phyloP scores from a whole-genome alignment of 1,140 invertebrate genomes.

The Drosophila arizonae region DNA sequence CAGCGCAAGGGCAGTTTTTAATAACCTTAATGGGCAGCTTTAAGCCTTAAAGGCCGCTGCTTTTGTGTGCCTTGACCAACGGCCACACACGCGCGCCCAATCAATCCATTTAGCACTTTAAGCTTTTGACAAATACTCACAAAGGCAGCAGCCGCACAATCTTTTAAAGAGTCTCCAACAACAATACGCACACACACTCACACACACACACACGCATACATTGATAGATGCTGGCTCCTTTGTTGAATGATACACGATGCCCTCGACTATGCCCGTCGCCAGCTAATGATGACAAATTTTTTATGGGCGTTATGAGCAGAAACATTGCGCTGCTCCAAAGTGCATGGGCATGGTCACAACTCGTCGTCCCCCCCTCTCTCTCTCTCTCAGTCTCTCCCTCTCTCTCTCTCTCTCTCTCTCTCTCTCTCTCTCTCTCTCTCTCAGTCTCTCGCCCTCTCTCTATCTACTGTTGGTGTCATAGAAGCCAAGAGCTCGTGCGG shows the following conservation, averaged over 20 bases:
- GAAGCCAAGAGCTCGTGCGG: constrained; percentile 8
- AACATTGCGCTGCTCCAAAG: constrained; percentile 61
- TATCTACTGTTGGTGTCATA: not conserved
- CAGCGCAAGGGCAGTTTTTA: constrained; percentile 54
- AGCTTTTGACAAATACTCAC: constrained; percentile 69
- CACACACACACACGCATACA: constrained; percentile 33
- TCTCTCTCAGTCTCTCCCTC: not conserved
- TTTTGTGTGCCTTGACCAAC: constrained; percentile 38
- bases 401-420: not conserved
- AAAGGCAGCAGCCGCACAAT: constrained; percentile 51
- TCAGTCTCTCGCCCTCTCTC: not conserved
- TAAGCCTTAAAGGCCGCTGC: constrained; percentile 67
- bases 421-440: not conserved
- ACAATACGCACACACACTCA: constrained; percentile 2
- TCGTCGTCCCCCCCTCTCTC: not conserved
- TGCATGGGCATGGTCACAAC: constrained; percentile 54
- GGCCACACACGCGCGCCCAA: constrained; percentile 39
- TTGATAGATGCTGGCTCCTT: constrained; percentile 66
- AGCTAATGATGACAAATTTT: constrained; percentile 80
- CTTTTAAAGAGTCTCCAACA: constrained; percentile 65
- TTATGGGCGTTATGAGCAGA: constrained; percentile 75
- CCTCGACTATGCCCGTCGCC: constrained; percentile 44
- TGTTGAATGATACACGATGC: constrained; percentile 47
- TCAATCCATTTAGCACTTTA: constrained; percentile 80
- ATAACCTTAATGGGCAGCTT: constrained; percentile 75